Evolutionary conservation across 1,140 invertebrate species (phyloP), one percentile per base, ranked within the genome.

Genomic region (Microvelia longipes): DNA sequence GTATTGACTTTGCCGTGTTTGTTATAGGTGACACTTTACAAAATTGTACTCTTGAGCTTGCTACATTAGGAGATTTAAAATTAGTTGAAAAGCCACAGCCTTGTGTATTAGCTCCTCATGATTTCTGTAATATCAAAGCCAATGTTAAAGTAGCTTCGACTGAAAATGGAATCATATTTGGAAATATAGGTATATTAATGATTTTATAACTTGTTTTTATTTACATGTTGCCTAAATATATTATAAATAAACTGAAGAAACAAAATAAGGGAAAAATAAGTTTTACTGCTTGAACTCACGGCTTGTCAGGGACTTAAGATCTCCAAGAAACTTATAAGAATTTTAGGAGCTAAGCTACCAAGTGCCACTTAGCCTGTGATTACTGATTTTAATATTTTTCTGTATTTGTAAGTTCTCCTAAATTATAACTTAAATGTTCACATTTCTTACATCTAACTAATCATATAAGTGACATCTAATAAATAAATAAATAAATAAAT

Each of bases 161-260:
- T 11, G 97, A 99, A 81, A 99, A 99, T 82, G 97, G 96, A 68
- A 95, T 99, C 71, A 99, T 99, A 72, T 99, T 99, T 84, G 97
- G 98, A 71, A 99, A 98, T 79, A 99, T 99, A 77, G 93, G 76
- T 77, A 70, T 35, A 62, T 71, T n/a, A n/a, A n/a, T n/a, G n/a
- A 25, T 28, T 30, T n/a, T 60, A 68, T 15, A n/a, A 28, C 13
- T 68, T 61, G 15, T n/a, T n/a, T n/a, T n/a, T n/a, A n/a, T n/a
- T n/a, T n/a, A n/a, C n/a, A 13, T 60, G 13, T 60, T 13, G 13
- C 13, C n/a, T 60, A 13, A n/a, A 60, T 13, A 60, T n/a, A 60
- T 13, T 13, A 60, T 60, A n/a, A 14, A 13, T 14, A 13, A 13
- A 14, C 50, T 60, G 50, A 14, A 14, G 13, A 14, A 13, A 60